Conservation (phyloP, 2,888 invertebrate species). For the Escarpia spicata region DNA sequence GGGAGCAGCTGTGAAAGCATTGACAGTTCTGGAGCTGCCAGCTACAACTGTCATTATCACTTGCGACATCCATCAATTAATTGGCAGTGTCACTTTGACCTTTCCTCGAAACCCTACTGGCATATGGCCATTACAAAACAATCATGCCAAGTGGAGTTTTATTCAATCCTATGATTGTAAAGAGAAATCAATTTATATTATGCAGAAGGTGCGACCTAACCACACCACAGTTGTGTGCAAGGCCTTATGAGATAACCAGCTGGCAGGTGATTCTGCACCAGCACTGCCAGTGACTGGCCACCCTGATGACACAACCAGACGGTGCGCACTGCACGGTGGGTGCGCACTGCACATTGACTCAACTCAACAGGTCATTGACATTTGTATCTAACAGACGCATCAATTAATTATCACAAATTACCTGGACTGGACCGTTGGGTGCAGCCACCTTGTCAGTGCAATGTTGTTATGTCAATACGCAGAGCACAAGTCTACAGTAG, state of each 20-base stretch:
- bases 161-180: too few species aligned
- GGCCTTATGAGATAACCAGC: not conserved
- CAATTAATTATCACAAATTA: constrained; percentile 4
- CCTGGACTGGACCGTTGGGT: not conserved
- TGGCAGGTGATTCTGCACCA: not conserved
- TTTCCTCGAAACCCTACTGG: not conserved
- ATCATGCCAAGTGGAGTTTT: not conserved
- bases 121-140: not conserved
- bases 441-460: not conserved
- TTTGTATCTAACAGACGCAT: not conserved
- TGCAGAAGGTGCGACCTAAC: not conserved
- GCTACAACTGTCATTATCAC: not conserved
- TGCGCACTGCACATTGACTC: not conserved
- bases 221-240: not conserved
- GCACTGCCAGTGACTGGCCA: not conserved
- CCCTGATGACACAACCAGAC: not conserved
- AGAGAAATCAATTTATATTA: too few species aligned
- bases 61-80: not conserved
- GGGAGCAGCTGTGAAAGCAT: not conserved
- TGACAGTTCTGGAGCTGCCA: not conserved
- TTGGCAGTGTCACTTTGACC: not conserved
- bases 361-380: not conserved
- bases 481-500: not conserved
- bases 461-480: too few species aligned
- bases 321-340: too few species aligned